Evolutionary conservation across 2,113 vertebrate genomes (phyloP).

Genomic region (Paratilapia polleni): DNA sequence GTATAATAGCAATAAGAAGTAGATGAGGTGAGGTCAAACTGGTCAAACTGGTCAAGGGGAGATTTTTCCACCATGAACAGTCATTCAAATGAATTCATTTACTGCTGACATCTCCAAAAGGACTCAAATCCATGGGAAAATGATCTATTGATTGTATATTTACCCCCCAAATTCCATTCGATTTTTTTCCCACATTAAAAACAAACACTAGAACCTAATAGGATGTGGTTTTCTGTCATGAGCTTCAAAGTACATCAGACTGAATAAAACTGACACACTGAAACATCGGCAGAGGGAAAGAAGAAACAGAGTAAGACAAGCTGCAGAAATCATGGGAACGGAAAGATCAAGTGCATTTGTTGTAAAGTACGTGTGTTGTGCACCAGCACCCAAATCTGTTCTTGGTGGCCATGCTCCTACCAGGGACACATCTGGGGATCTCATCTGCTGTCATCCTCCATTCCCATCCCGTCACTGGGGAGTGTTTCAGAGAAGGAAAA

Average conservation of each 20-base stretch:
- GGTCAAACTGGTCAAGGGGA: not conserved
- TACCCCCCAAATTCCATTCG: too few species aligned
- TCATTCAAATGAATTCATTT: too few species aligned
- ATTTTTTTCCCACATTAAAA: not conserved
- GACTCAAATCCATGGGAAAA: too few species aligned
- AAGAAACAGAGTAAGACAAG: not conserved
- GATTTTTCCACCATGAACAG: too few species aligned
- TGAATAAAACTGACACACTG: not conserved
- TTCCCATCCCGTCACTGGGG: not conserved
- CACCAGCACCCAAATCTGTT: not conserved
- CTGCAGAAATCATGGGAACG: not conserved
- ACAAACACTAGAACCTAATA: not conserved
- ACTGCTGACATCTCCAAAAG: too few species aligned
- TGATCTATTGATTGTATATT: too few species aligned
- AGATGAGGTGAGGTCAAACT: too few species aligned
- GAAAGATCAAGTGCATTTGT: not conserved
- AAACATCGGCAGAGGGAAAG: not conserved
- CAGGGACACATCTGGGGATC: not conserved
- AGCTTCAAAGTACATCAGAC: not conserved
- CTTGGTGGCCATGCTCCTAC: not conserved
- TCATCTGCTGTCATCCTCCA: not conserved
- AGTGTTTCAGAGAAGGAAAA: not conserved
- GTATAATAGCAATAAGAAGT: rapidly evolving
- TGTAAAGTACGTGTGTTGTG: not conserved
- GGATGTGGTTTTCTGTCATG: not conserved